Conservation (phyloP, 2,113 vertebrate species). For the Bagarius yarrelli region DNA sequence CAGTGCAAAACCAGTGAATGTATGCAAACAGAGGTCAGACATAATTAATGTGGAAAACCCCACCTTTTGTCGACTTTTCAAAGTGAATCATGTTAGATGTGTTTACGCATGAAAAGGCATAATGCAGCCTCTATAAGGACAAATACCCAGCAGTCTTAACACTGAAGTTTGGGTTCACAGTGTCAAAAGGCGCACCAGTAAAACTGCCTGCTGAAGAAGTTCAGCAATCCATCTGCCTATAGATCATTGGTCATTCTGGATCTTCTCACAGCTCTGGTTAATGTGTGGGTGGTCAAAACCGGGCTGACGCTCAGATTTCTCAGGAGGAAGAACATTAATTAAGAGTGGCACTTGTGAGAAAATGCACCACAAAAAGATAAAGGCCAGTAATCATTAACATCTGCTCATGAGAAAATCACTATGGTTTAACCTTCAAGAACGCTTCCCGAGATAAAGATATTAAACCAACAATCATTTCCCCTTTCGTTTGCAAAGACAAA, state of each 20-base stretch:
- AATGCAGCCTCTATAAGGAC: conserved; percentile 57
- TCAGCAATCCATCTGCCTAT: conserved; percentile 65
- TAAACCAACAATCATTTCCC: conserved; percentile 14
- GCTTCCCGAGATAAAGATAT: neutral
- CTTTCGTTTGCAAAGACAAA: conserved; percentile 24
- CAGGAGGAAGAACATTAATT: conserved; percentile 33
- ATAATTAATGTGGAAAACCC: conserved; percentile 40
- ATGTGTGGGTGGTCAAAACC: conserved; percentile 66
- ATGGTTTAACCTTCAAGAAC: conserved; percentile 2
- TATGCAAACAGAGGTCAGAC: conserved; percentile 51
- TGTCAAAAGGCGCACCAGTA: conserved; percentile 63
- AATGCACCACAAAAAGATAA: neutral
- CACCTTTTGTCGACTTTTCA: conserved; percentile 61
- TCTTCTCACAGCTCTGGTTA: conserved; percentile 49
- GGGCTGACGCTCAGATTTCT: conserved; percentile 58
- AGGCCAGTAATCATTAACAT: conserved; percentile 9
- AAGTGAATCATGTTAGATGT: conserved; percentile 62
- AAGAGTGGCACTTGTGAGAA: neutral
- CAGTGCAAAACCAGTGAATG: conserved; percentile 33
- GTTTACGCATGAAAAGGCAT: conserved; percentile 47
- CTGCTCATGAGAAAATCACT: neutral
- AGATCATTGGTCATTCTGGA: conserved; percentile 49
- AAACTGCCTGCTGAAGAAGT: conserved; percentile 60
- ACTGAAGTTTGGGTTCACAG: conserved; percentile 13
- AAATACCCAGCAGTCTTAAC: conserved; percentile 35